These are phyloP conservation scores for Cosmia pyralina DNA, from an alignment of 2,888 invertebrate species.

Conservation along the genomic window DNA sequence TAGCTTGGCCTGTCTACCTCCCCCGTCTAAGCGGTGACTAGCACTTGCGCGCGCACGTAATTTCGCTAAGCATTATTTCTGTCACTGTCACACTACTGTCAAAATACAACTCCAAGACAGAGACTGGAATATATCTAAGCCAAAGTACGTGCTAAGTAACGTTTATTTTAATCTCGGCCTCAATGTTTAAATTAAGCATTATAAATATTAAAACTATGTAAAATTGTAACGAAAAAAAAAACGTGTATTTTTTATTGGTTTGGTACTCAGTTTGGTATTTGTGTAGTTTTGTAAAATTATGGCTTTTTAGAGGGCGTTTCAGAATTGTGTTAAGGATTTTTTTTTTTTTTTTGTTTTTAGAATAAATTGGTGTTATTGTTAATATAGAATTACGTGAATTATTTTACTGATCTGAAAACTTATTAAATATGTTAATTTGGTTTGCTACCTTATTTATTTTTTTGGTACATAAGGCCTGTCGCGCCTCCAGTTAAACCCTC, in stretches of 20 bases:
- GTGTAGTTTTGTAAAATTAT: conserved; percentile 2
- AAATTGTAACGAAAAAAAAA: conserved; percentile 51
- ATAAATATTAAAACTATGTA: conserved; percentile 44
- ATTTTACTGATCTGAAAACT: background rate
- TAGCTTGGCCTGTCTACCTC: no score
- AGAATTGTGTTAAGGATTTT: background rate
- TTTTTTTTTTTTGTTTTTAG: background rate
- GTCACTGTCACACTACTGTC: background rate
- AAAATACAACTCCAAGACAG: background rate
- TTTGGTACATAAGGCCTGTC: background rate
- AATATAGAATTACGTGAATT: background rate
- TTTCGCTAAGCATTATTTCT: background rate
- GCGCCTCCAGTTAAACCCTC: background rate
- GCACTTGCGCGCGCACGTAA: background rate
- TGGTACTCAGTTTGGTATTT: conserved; percentile 29
- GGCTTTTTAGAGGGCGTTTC: background rate
- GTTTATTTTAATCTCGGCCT: background rate
- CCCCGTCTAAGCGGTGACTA: no score
- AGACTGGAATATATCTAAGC: background rate
- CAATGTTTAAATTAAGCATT: conserved; percentile 35
- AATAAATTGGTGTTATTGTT: conserved; percentile 3
- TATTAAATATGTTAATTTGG: background rate
- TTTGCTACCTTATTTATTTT: background rate
- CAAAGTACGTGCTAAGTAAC: background rate
- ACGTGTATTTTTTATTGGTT: conserved; percentile 41